Base-by-base conservation (phyloP, 2,797 vertebrate species). In the Rhyacichthys aspro region DNA sequence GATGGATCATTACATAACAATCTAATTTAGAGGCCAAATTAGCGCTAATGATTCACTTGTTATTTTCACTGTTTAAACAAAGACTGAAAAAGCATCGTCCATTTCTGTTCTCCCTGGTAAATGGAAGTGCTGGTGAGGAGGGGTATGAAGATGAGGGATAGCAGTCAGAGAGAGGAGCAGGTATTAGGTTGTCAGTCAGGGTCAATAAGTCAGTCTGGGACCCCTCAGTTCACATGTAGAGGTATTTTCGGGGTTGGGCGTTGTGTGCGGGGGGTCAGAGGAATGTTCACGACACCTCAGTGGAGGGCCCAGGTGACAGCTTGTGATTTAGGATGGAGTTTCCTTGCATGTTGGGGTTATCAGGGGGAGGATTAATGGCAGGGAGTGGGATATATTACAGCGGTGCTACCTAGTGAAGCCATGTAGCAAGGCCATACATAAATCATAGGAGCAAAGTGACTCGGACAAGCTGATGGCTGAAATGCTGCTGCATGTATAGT, bases 381-480 rank as follows among this genome's bases (percentile, higher is more conserved):
- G 50, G 43, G 70, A 81, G 74, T 10, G 7, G 83, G 83, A 86
- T 88, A 80, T 89, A 90, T 90, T 87, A 83, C 86, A 57, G 70
- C 15, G 38, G 69, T 47, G 83, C 73, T 77, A 81, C 76, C 83
- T 55, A 72, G 83, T 81, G 77, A 86, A 83, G 78, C 62, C 60
- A 48, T 83, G 87, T 84, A 82, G 78, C 86, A 84, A 89, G 86
- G 85, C 88, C 85, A 60, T 80, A 65, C 85, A 88, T 92, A 91
- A 91, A 92, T 93, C 90, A 89, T 79, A 69, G 50, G 42, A 59
- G 84, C 84, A 89, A 91, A 91, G 87, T 91, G 90, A 92, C 86
- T 88, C 67, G 79, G 90, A 92, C 89, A 89, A 85, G 82, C 78
- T 75, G 76, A 89, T 76, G 79, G 85, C 78, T 86, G 86, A 84